Evolutionary conservation across 1,140 invertebrate genomes (phyloP).

Genomic region (Bombus waltoni): DNA sequence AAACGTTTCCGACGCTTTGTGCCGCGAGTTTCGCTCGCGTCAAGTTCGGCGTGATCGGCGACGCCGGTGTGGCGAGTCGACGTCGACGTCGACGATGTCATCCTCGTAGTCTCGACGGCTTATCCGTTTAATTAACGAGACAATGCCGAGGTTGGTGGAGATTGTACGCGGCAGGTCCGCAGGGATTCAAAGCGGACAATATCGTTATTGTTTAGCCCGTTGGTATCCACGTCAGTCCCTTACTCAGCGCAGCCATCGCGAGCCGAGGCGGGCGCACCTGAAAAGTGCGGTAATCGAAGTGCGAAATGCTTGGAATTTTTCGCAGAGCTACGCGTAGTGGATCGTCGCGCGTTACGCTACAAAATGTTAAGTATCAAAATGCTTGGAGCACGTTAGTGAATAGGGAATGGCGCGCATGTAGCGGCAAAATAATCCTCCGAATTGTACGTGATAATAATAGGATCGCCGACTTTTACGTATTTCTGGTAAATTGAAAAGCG

Average conservation of each 20-base stretch:
- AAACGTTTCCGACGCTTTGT: slow-evolving; percentile 76
- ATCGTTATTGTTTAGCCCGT: slow-evolving; percentile 68
- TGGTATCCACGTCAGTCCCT: slow-evolving; percentile 13
- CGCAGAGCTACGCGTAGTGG: too few species aligned
- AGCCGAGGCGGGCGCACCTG: background rate
- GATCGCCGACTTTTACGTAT: too few species aligned
- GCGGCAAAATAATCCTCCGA: too few species aligned
- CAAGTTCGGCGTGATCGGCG: slow-evolving; percentile 33
- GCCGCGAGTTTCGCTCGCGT: slow-evolving; percentile 41
- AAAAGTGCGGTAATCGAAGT: slow-evolving; percentile 5
- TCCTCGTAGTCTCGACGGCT: slow-evolving; percentile 67
- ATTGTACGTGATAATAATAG: too few species aligned
- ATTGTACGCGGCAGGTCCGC: slow-evolving; percentile 65
- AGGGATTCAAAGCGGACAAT: slow-evolving; percentile 71
- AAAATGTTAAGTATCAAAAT: too few species aligned
- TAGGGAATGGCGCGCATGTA: too few species aligned
- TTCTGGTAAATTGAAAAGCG: too few species aligned
- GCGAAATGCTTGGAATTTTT: background rate
- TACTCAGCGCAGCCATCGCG: background rate
- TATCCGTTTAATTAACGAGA: slow-evolving; percentile 82
- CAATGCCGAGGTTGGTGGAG: slow-evolving; percentile 72
- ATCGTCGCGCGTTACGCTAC: background rate
- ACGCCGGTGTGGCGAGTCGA: slow-evolving; percentile 5
- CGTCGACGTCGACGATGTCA: slow-evolving; percentile 24
- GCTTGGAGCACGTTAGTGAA: too few species aligned